Evolutionary conservation across 1,140 invertebrate genomes (phyloP).

Genomic region (Eulimnadia texana): DNA sequence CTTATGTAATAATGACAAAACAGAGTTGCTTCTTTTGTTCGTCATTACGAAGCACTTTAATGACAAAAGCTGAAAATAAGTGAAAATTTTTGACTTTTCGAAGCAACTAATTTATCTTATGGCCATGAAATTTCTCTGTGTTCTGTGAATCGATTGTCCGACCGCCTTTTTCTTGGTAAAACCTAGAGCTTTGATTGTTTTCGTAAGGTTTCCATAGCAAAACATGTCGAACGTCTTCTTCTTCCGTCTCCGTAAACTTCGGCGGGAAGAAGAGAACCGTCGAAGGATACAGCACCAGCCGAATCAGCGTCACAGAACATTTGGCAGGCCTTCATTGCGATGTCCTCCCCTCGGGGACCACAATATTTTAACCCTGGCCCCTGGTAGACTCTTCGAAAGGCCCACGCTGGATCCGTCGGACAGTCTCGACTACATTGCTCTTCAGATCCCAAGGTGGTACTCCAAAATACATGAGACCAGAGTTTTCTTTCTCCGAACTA

Average conservation of each 20-base stretch:
- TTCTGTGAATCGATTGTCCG: background rate
- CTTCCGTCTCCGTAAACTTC: conserved; percentile 79
- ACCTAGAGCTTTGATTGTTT: background rate
- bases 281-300: conserved; percentile 31
- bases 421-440: conserved; percentile 68
- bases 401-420: conserved; percentile 67
- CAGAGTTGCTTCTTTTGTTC: background rate
- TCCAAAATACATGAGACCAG: background rate
- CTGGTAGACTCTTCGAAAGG: conserved; percentile 63
- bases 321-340: conserved; percentile 22
- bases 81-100: background rate
- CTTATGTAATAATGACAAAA: background rate
- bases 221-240: conserved; percentile 81
- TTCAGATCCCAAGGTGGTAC: conserved; percentile 73
- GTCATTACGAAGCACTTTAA: too few relatives aligned
- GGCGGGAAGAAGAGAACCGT: conserved; percentile 52
- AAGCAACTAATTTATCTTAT: too few relatives aligned
- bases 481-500: background rate
- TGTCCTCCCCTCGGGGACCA: conserved; percentile 29
- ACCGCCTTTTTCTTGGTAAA: background rate
- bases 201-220: background rate
- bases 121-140: too few relatives aligned
- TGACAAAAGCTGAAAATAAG: background rate
- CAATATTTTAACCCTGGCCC: conserved; percentile 43
- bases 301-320: conserved; percentile 36